Percentiles rank a stretch among this genome's conserved stretches.
These are phyloP conservation scores for Typhlomys cinereus DNA, from an alignment of 2,113 vertebrate genomes.

Conservation along the genomic window DNA sequence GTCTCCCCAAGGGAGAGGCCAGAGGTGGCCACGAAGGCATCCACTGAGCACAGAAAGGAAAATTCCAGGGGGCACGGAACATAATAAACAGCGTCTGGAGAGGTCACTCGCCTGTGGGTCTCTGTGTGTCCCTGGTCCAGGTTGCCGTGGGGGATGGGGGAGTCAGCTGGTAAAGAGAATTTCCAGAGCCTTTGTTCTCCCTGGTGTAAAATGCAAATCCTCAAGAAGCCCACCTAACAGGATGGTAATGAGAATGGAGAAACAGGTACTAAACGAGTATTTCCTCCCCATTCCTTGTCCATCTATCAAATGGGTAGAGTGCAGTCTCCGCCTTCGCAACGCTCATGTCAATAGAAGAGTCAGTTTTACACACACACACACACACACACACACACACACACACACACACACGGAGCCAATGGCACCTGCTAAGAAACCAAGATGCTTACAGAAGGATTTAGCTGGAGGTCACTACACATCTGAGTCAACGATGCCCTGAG, in stretches of 20 bases:
- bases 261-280: too few species aligned
- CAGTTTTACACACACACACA: too few species aligned
- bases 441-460: not conserved
- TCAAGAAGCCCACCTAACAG: not conserved
- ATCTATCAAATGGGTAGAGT: too few species aligned
- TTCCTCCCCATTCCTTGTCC: not conserved
- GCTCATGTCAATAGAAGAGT: too few species aligned
- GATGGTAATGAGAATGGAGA: not conserved
- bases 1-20: not conserved
- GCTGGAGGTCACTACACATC: too few species aligned
- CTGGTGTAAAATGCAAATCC: not conserved
- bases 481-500: not conserved
- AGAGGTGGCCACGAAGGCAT: not conserved
- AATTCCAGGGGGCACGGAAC: not conserved
- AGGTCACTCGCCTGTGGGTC: not conserved
- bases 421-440: not conserved
- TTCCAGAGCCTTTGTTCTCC: not conserved
- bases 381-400: too few species aligned
- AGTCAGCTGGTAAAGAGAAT: not conserved
- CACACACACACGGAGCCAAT: accelerated
- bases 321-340: too few species aligned
- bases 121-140: not conserved
- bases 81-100: slow-evolving; percentile 67
- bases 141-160: accelerated
- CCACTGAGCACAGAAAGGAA: not conserved